phyloP scores from a whole-genome alignment of 2,113 vertebrate genomes.

The Mus musculus region DNA sequence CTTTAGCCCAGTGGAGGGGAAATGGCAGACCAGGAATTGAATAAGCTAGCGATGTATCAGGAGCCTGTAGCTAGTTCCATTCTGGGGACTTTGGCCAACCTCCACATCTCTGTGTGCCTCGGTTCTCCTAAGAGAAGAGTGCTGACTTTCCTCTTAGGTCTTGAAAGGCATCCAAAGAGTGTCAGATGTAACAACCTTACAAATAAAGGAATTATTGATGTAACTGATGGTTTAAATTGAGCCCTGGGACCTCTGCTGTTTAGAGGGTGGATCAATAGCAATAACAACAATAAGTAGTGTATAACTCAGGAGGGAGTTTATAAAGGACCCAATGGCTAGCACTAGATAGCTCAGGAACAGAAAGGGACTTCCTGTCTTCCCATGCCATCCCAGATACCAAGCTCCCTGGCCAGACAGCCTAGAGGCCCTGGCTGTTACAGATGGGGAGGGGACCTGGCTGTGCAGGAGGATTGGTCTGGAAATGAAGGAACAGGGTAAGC shows the following conservation, averaged over 20 bases:
- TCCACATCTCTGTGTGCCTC: background rate
- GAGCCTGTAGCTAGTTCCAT: background rate
- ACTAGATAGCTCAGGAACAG: background rate
- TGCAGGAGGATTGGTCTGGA: background rate
- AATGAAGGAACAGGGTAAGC: background rate
- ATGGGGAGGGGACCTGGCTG: background rate
- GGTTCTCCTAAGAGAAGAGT: slow-evolving; percentile 10
- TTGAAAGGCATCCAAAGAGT: background rate
- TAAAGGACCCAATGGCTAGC: slow-evolving; percentile 24
- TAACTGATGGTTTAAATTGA: slow-evolving; percentile 70
- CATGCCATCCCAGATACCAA: background rate
- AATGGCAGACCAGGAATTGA: background rate
- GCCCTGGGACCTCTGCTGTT: slow-evolving; percentile 65
- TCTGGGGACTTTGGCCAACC: background rate
- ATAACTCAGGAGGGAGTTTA: slow-evolving; percentile 58
- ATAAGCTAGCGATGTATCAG: background rate
- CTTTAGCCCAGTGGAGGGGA: background rate
- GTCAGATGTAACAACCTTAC: slow-evolving; percentile 46
- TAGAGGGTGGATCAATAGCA: slow-evolving; percentile 73
- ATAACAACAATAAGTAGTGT: slow-evolving; percentile 72
- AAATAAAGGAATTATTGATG: slow-evolving; percentile 63
- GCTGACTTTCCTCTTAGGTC: background rate
- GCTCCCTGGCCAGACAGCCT: background rate
- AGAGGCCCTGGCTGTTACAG: too few relatives aligned
- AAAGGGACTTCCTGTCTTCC: background rate